Conservation (phyloP, 2,113 vertebrate species). For the Neotragus moschatus region DNA sequence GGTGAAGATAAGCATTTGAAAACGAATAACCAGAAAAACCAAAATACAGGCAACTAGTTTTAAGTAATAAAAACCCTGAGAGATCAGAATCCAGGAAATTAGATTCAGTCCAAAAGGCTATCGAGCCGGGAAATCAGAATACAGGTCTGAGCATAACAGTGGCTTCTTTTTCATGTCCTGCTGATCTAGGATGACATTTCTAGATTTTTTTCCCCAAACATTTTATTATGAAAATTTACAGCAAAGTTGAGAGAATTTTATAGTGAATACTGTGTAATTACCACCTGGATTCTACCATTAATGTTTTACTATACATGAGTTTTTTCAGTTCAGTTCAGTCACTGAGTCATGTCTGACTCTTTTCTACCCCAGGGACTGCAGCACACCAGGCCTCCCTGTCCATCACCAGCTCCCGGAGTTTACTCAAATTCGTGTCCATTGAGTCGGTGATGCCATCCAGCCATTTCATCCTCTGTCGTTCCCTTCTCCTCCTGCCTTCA, state of each 20-base stretch:
- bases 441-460: neutral
- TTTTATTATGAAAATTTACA: neutral
- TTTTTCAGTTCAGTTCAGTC: neutral
- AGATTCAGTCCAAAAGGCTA: neutral
- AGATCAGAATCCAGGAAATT: neutral
- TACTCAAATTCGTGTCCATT: neutral
- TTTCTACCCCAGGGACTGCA: neutral
- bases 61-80: neutral
- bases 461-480: neutral
- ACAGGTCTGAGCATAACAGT: neutral
- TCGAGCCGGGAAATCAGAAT: neutral
- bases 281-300: neutral
- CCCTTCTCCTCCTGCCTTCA: neutral
- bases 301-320: neutral
- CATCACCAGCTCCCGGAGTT: neutral
- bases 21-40: neutral
- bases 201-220: neutral
- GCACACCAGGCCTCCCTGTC: neutral
- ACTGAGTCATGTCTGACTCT: neutral
- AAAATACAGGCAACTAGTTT: neutral
- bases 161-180: neutral
- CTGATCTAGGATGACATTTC: neutral
- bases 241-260: neutral
- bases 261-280: neutral
- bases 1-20: neutral